These are phyloP conservation scores for Ceratosolen solmsi DNA, from an alignment of 1,140 invertebrate species.

Conservation along the genomic window DNA sequence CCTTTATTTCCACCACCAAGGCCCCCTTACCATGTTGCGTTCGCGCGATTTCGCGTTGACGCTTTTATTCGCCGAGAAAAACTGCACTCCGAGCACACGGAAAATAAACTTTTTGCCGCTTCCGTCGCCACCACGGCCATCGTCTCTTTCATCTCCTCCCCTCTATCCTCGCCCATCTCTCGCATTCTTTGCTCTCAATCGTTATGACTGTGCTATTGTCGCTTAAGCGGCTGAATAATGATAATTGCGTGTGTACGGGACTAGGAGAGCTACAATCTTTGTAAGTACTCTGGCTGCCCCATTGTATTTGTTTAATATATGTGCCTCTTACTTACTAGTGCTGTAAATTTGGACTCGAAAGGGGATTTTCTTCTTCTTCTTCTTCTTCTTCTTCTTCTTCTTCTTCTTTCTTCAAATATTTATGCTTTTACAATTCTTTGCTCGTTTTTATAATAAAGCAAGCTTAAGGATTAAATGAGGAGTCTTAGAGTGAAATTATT, in stretches of 20 bases:
- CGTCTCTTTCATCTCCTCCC: neutral
- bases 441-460: too few relatives aligned
- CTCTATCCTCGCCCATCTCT: neutral
- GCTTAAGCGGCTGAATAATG: neutral
- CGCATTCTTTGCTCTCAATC: neutral
- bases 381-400: neutral
- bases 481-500: too few relatives aligned
- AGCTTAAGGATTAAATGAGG: too few relatives aligned
- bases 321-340: too few relatives aligned
- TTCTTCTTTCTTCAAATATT: neutral
- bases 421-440: too few relatives aligned
- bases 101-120: constrained; percentile 6
- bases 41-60: neutral
- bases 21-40: neutral
- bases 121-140: neutral
- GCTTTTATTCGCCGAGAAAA: constrained; percentile 1
- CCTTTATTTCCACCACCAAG: neutral
- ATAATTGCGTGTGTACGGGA: neutral
- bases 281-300: neutral
- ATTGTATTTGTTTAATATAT: neutral
- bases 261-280: neutral
- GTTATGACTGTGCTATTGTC: neutral
- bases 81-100: neutral
- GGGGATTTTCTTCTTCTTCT: too few relatives aligned
- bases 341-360: neutral